These are phyloP conservation scores for Tetraneura akinire DNA, from an alignment of 1,140 invertebrate species.

Conservation along the genomic window DNA sequence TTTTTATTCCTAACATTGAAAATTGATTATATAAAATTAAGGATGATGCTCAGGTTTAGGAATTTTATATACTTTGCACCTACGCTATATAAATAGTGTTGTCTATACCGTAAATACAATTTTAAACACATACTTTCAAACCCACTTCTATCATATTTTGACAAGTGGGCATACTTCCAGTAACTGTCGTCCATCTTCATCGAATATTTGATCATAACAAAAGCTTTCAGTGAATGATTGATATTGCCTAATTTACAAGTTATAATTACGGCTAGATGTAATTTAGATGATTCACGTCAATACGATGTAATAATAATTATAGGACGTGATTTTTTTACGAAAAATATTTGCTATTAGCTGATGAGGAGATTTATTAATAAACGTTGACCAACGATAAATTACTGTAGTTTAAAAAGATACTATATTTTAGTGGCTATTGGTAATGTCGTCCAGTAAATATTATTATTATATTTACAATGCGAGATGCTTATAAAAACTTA, in stretches of 20 bases:
- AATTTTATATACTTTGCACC: neutral
- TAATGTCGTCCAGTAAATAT: no score
- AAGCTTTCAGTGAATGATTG: constrained; percentile 30
- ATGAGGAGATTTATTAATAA: constrained; percentile 24
- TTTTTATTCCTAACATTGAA: neutral
- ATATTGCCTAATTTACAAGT: constrained; percentile 34
- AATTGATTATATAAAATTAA: neutral
- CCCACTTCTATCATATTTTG: constrained; percentile 5
- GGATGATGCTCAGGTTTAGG: neutral
- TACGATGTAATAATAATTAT: constrained; percentile 39
- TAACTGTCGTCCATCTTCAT: no score
- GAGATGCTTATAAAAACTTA: no score
- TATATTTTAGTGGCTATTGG: no score
- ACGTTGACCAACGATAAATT: no score
- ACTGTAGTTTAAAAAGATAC: no score
- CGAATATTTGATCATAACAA: constrained; percentile 21
- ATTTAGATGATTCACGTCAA: no score
- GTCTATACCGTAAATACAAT: neutral
- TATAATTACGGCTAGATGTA: constrained; percentile 3
- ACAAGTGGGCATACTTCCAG: constrained; percentile 16
- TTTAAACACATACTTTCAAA: neutral
- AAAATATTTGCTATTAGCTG: neutral
- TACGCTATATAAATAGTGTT: neutral
- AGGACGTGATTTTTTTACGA: neutral
- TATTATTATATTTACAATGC: no score